A percentile compares a stretch with the other conserved stretches of the same genome.
Evolutionary conservation across 2,797 vertebrate species (phyloP).

Genomic region (Telmatherina bonti): DNA sequence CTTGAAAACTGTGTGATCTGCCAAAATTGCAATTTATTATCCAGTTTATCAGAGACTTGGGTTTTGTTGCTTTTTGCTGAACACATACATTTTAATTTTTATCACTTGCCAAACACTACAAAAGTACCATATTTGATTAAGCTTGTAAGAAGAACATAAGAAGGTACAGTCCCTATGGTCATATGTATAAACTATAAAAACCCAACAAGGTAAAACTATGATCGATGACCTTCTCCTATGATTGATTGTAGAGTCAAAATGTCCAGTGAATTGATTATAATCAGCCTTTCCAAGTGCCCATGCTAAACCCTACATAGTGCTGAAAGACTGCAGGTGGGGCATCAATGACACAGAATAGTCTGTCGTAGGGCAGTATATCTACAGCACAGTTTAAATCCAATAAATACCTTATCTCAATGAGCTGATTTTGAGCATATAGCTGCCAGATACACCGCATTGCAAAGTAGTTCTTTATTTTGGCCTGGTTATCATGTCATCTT

Average conservation of each 20-base stretch:
- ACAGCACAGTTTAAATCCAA: neutral
- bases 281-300: too few relatives aligned
- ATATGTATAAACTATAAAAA: neutral
- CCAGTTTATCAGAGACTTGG: neutral
- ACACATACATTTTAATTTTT: neutral
- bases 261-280: too few relatives aligned
- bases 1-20: neutral
- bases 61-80: neutral
- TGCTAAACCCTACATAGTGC: too few relatives aligned
- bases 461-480: too few relatives aligned
- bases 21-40: neutral
- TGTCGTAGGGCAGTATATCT: slow-evolving; percentile 1
- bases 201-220: neutral
- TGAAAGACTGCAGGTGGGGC: too few relatives aligned
- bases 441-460: too few relatives aligned
- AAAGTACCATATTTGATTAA: neutral
- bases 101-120: neutral
- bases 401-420: too few relatives aligned
- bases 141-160: neutral
- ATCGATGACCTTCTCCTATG: neutral
- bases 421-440: too few relatives aligned
- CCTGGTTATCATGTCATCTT: too few relatives aligned
- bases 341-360: neutral
- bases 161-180: neutral
- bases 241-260: too few relatives aligned